Base-by-base conservation (phyloP, 1,140 invertebrate species). In the Eupeodes corollae region DNA sequence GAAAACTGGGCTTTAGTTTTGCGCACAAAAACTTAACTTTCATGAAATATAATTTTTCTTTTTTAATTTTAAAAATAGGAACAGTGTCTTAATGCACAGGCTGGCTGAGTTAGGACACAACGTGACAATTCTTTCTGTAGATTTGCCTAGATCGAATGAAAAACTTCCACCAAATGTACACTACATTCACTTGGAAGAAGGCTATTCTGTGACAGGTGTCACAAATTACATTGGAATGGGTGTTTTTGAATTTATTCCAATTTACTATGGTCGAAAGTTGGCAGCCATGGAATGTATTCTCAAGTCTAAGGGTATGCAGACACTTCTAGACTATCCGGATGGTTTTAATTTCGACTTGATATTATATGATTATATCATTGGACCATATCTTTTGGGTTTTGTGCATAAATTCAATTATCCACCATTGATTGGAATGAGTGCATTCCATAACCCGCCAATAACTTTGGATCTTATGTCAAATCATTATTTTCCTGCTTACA, bases 391-490 rank as follows among this genome's bases (percentile, higher is more conserved):
- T 2, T 19, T 61, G 10, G 15, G 49, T 0, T 21, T 43, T 11
- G 2, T 55, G n/a, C 46, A 46, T 0, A 2, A 26, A 0, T 35
- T 41, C 15, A 42, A 42, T 1, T 9, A 40, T 0, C 48, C 46
- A 3, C 63, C 63, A 1, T 14, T 63, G 6, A 9, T 66, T n/a
- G 63, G 47, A 5, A 11, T 66, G 10, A 63, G 58, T 46, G 46
- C 51, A 6, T 56, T 57, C 11, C 55, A 60, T 19, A 42, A 60
- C 3, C 59, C 53, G 1, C 43, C 48, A 0, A 52, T 52, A 15
- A 12, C 58, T 2, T 9, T 55, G 2, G 11, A 40, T 0, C 6
- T 63, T 13, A 35, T 13, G 58, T 56, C 0, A 48, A 57, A 37
- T 55, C 63, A 1, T 55, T 60, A 6, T 58, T 40, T 47, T 32